Percentiles rank a stretch among this genome's conserved stretches.
Evolutionary conservation across 1,140 invertebrate genomes (phyloP).

Genomic region (Calephelis nemesis): DNA sequence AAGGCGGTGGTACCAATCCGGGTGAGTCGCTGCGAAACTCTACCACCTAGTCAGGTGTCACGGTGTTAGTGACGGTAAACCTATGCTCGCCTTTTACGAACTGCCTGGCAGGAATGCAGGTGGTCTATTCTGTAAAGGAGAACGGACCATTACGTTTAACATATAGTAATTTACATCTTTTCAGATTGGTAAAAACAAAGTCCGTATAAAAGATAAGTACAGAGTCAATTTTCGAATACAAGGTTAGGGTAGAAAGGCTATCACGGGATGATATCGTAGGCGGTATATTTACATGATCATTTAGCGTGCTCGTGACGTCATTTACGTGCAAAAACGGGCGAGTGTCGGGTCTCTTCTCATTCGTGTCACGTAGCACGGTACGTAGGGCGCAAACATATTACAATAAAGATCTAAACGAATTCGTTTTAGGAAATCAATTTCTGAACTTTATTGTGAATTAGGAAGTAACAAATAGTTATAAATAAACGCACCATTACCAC

Average conservation of each 20-base stretch:
- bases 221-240: slow-evolving; percentile 14
- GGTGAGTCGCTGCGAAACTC: too few relatives aligned
- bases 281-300: slow-evolving; percentile 45
- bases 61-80: too few relatives aligned
- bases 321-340: slow-evolving; percentile 32
- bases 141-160: too few relatives aligned
- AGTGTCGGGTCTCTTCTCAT: slow-evolving; percentile 33
- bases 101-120: too few relatives aligned
- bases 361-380: slow-evolving; percentile 50
- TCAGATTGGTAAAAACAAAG: neutral
- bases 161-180: neutral
- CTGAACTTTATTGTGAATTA: neutral
- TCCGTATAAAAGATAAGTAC: neutral
- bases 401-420: slow-evolving; percentile 22
- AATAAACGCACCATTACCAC: neutral
- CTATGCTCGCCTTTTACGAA: too few relatives aligned
- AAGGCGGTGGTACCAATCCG: too few relatives aligned
- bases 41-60: too few relatives aligned
- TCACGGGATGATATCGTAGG: slow-evolving; percentile 28
- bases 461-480: neutral
- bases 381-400: slow-evolving; percentile 31
- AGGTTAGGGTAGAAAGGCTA: slow-evolving; percentile 5
- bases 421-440: slow-evolving; percentile 16
- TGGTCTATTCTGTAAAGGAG: too few relatives aligned
- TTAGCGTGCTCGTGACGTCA: slow-evolving; percentile 44